Evolutionary conservation across 2,797 vertebrate genomes (phyloP), one percentile per base, ranked within the genome.

Genomic region (Phoeniculus purpureus): DNA sequence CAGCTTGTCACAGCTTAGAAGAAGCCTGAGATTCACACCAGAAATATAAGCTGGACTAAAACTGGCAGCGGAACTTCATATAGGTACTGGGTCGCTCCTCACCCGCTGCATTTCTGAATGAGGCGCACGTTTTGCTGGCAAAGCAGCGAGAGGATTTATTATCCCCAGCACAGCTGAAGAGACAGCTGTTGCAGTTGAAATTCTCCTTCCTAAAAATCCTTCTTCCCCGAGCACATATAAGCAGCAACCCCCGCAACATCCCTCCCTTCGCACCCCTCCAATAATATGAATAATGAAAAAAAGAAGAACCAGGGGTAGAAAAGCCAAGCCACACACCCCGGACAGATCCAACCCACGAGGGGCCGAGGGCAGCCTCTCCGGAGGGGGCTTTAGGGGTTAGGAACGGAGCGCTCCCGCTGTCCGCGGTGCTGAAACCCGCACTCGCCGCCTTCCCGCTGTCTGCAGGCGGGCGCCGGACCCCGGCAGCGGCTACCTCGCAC

Each of bases 171-270:
- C 56, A 70, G 90, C 84, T 64, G 15, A 80, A 81, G 81, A 52
- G 96, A 83, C 78, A 85, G 92, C 95, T 94, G 94, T 92, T 77
- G 81, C 97, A 96, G 95, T 76, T 71, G 77, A 86, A 91, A 87
- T 93, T 85, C 61, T 40, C 82, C 75, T 70, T 91, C 23, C 80
- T 59, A 67, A 77, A 93, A 92, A 73, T 21, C 87, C 93, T 25
- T 66, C 95, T 93, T 85, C 87, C 91, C 58, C 56, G 23, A 68
- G 56, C 40, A n/a, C 45, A 75, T 5, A 20, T 15, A 40, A 83
- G 66, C 5, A 81, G 79, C 72, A 29, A 87, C 52, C 43, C 47
- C 70, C 29, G n/a, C 26, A 43, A 43, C 43, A 14, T 15, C 16
- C 43, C 43, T 43, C 43, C 43, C 6, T 15, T 40, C 40, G 40